A percentile compares a stretch with the other conserved stretches of the same genome.
Conservation (phyloP, 2,888 invertebrate genomes). For the Lithophane socia region DNA sequence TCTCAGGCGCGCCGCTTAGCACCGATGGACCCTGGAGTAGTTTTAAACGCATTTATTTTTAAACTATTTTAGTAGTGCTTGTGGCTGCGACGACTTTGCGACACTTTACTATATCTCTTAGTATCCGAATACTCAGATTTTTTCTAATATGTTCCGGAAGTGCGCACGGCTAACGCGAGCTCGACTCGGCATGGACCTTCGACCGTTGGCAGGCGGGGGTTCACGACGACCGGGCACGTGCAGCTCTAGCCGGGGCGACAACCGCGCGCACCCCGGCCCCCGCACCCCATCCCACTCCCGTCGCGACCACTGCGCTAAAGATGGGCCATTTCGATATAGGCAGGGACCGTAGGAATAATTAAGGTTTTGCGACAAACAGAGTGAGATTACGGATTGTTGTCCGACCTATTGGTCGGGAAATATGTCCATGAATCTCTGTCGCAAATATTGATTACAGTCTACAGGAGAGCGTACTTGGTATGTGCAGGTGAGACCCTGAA, state of each 20-base stretch:
- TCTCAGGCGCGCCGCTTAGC: conserved; percentile 39
- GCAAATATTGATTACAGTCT: neutral
- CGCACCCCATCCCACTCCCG: conserved; percentile 42
- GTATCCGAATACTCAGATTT: conserved; percentile 29
- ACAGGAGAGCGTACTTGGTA: conserved; percentile 28
- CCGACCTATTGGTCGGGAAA: conserved; percentile 5
- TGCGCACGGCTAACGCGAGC: conserved; percentile 80
- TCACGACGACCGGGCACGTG: conserved; percentile 77
- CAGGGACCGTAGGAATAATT: conserved; percentile 71
- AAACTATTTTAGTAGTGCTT: conserved; percentile 64
- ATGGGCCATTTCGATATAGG: conserved; percentile 84
- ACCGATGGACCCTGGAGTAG: conserved; percentile 71
- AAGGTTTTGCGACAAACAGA: conserved; percentile 40
- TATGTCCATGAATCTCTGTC: conserved; percentile 14
- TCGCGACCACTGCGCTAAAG: conserved; percentile 71
- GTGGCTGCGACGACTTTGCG: conserved; percentile 67
- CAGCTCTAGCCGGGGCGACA: conserved; percentile 87
- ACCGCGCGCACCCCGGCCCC: conserved; percentile 78
- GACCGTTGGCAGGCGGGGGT: conserved; percentile 64
- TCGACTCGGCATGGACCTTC: conserved; percentile 72
- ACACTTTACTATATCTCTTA: neutral
- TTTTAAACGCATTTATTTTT: conserved; percentile 57
- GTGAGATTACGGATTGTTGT: conserved; percentile 32
- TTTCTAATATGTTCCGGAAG: conserved; percentile 67
- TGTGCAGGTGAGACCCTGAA: conserved; percentile 94